Base-by-base conservation (phyloP, 1,140 invertebrate species). In the Arctopsyche grandis region DNA sequence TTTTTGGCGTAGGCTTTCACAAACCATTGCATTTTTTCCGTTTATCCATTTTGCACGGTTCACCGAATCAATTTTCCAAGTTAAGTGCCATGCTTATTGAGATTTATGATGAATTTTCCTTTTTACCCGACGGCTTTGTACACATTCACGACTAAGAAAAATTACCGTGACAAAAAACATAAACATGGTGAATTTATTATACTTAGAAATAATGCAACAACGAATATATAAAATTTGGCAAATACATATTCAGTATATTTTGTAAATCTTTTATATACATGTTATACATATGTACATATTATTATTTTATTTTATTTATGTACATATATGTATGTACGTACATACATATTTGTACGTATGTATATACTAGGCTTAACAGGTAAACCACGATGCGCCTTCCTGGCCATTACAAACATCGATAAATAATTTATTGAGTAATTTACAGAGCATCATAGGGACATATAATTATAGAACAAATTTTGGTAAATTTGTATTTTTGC, bases 31-130 rank as follows among this genome's bases (percentile, higher is more conserved):
- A 19, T 19, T 21, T 60, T 60, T 19, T 19, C 16, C 7, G 1
- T 19, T 60, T 60, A 60, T 60, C 48, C 48, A n/a, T n/a, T 52
- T 52, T 19, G 48, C 12, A 19, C 56, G 56, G 56, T 60, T 60
- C 56, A 16, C 19, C 16, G 9, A 60, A 19, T 21, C n/a, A 60
- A 0, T 19, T 21, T 38, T n/a, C n/a, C 29, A 38, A 38, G 29
- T 38, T 7, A 38, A 38, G 29, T 9, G 56, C n/a, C 9, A 9
- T 9, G n/a, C 16, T 9, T 60, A 60, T 60, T n/a, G 21, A 60
- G 56, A 60, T 60, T 60, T 60, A 60, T 21, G 56, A 60, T 9
- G 16, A 19, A 21, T 19, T 60, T 21, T 60, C 21, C 29, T 4
- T 38, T 38, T 7, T 4, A 38, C 16, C 5, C 56, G 9, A 19